Percentiles rank a stretch among this genome's conserved stretches.
Conservation (phyloP, 2,113 vertebrate species). For the Gymnocephalus cernua region DNA sequence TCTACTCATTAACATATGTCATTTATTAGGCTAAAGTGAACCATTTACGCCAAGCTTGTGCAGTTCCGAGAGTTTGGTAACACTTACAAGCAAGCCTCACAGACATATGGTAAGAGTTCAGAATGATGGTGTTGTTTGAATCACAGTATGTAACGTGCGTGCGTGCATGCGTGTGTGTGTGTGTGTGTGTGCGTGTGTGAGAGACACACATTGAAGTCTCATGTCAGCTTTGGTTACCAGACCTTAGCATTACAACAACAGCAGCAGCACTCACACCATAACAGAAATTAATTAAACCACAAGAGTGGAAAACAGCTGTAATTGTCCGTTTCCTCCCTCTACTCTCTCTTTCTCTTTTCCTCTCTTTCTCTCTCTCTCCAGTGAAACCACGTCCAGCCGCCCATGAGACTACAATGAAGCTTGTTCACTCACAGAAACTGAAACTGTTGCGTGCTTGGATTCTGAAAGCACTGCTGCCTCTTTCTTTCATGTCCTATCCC, state of each 20-base stretch:
- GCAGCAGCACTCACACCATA: conserved; percentile 5
- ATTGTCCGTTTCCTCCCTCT: conserved; percentile 8
- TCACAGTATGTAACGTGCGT: neutral
- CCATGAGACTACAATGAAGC: conserved; percentile 27
- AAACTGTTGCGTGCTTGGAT: conserved; percentile 23
- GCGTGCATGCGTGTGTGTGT: conserved; percentile 22
- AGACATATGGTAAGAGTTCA: neutral
- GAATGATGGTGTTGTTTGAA: neutral
- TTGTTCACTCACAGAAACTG: conserved; percentile 9
- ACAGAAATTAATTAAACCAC: conserved; percentile 49
- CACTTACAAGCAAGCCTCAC: neutral
- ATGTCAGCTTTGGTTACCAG: conserved; percentile 18
- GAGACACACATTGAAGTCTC: neutral
- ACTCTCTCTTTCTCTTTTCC: neutral
- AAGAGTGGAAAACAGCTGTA: conserved; percentile 40
- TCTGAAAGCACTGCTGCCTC: conserved; percentile 7
- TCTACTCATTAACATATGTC: neutral
- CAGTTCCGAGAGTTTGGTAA: neutral
- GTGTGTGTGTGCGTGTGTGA: conserved; percentile 14
- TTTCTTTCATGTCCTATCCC: neutral
- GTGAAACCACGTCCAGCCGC: conserved; percentile 10
- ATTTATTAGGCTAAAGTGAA: neutral
- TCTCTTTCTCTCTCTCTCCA: neutral
- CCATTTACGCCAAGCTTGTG: neutral
- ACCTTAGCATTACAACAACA: conserved; percentile 7